Base-by-base conservation (phyloP, 2,888 invertebrate species). In the Apantesis nais region DNA sequence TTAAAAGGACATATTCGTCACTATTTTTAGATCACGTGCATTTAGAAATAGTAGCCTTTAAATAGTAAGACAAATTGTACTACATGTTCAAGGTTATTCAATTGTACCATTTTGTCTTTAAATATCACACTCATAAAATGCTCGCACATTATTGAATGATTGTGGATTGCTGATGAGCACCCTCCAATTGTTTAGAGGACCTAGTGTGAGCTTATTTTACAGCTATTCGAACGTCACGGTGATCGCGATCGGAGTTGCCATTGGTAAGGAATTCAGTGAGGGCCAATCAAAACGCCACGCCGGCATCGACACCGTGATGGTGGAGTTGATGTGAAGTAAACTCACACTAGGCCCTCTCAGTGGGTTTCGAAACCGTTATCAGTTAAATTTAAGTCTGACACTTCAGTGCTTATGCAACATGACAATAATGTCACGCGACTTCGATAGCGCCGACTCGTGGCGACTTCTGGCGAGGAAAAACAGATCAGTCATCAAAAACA, bases 1-100 rank as follows among this genome's bases (percentile, higher is more conserved):
- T 67, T 55, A 62, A 61, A 67, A 34, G 39, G 12, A 65, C 66
- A 67, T 65, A 31, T 48, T 62, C 31, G 62, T 9, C 62, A 67
- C 41, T 31, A 22, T 4, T 22, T 62, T 62, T n/a, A 62, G 22
- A 37, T 37, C 29, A 37, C 37, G 22, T 61, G 22, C 19, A 25
- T 58, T 29, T 58, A 29, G 7, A 58, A 16, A 58, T 29, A 8
- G 58, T 8, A 14, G 25, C 58, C 5, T 5, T 58, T 55, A 3
- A 44, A 19, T 25, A 55, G n/a, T 52, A n/a, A 52, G 8, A 25
- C 22, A 48, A 55, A 55, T 52, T n/a, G 52, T 52, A 52, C n/a
- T n/a, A 52, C 7, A 7, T 25, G 52, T 55, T 25, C 25, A 3
- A 55, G 12, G 9, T 55, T 55, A 3, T 55, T 55, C 11, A 44